These are phyloP conservation scores for Pristionchus arcanus DNA, from an alignment of 2,888 invertebrate genomes.

Conservation along the genomic window DNA sequence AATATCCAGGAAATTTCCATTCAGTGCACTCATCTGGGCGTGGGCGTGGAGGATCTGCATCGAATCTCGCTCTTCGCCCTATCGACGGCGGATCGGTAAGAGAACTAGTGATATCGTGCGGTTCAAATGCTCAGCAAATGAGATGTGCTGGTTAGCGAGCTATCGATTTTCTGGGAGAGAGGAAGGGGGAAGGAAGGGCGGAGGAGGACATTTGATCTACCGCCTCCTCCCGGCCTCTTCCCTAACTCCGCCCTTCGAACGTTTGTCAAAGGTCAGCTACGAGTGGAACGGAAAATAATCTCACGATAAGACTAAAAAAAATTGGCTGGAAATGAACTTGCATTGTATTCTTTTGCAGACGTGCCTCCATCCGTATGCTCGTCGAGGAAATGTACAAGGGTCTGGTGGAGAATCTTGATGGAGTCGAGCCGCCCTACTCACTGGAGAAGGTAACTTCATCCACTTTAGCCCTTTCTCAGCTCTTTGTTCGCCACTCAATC, in stretches of 20 bases:
- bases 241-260: no score
- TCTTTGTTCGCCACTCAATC: neutral
- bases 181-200: no score
- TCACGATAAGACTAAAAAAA: neutral
- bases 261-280: no score
- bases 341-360: neutral
- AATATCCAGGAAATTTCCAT: no score
- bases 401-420: neutral
- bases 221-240: no score
- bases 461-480: neutral
- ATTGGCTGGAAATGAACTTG: neutral
- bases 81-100: neutral
- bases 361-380: neutral
- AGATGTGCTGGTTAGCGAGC: no score
- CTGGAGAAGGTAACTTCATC: neutral
- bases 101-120: neutral
- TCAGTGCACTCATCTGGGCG: neutral
- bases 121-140: neutral
- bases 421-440: slow-evolving; percentile 4
- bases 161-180: no score
- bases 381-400: slow-evolving; percentile 5
- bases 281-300: no score
- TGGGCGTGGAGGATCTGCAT: neutral
- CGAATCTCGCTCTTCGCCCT: neutral
- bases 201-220: no score